phyloP scores from a whole-genome alignment of 2,888 invertebrate genomes.

The Brenthis hecate region DNA sequence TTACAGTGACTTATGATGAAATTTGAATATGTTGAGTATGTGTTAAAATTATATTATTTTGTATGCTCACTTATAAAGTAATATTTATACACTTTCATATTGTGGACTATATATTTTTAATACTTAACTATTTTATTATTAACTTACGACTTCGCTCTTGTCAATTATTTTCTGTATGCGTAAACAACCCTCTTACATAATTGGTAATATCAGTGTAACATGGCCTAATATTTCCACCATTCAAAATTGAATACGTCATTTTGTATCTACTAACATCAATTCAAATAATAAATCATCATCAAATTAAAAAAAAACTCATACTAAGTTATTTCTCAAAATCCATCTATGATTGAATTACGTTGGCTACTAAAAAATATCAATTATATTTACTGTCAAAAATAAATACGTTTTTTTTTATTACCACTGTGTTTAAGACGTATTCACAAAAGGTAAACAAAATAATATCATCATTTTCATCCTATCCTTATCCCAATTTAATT shows the following conservation, averaged over 20 bases:
- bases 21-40: slow-evolving; percentile 30
- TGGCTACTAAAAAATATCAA: no score
- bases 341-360: no score
- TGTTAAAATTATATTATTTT: slow-evolving; percentile 27
- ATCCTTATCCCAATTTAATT: no score
- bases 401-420: not conserved
- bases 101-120: slow-evolving; percentile 37
- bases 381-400: not conserved
- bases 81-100: slow-evolving; percentile 36
- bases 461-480: no score
- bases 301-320: no score
- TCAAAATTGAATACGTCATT: slow-evolving; percentile 7
- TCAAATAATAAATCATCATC: no score
- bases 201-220: no score
- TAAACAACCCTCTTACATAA: slow-evolving; percentile 46
- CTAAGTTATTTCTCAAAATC: no score
- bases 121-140: slow-evolving; percentile 35
- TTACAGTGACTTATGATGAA: slow-evolving; percentile 25
- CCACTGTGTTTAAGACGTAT: not conserved
- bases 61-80: slow-evolving; percentile 35
- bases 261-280: no score
- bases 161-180: slow-evolving; percentile 63
- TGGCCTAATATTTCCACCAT: not conserved
- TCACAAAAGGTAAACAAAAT: not conserved
- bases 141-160: slow-evolving; percentile 48